Evolutionary conservation across 2,113 vertebrate genomes (phyloP), one percentile per base, ranked within the genome.

Genomic region (Antennarius striatus): DNA sequence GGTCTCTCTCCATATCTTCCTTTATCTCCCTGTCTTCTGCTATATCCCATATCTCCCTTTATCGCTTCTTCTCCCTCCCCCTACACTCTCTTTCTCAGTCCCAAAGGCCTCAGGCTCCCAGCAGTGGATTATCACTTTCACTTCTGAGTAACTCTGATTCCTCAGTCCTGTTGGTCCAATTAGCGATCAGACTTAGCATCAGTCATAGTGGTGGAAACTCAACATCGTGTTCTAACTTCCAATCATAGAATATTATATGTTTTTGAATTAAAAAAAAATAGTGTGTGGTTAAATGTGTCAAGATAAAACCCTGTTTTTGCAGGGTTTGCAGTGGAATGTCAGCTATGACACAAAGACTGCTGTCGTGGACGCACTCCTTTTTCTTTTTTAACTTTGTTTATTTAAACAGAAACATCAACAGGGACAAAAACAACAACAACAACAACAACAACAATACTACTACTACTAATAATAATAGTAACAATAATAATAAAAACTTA

Each of bases 61-160:
- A 75, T 71, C 15, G 2, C 71, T 11, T 66, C 56, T 32, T 42
- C 56, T 68, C 42, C 51, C 57, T 48, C 65, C 68, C 64, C 75
- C 64, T n/a, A 49, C 64, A 16, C 64, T 62, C 43, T 39, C 56
- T 36, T 30, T 49, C 42, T 64, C 28, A 3, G 53, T 82, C 79
- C 77, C 81, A 57, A 65, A 77, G 79, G 75, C 78, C 82, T 77
- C 43, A 0, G 66, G 81, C 84, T 84, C 68, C 59, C 58, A 73
- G 56, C 73, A 72, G 71, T 77, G 74, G 84, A 88, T 85, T 83
- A 89, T 77, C 71, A 68, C 75, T 75, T 36, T 36, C 32, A 36
- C 86, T 79, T 90, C 83, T 80, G 73, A 90, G 70, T 43, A 84
- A 74, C 66, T 83, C 46, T 1, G 39, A 63, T 75, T 7, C 58